phyloP scores from a whole-genome alignment of 1,140 invertebrate species.

The Charaxes varanes region DNA sequence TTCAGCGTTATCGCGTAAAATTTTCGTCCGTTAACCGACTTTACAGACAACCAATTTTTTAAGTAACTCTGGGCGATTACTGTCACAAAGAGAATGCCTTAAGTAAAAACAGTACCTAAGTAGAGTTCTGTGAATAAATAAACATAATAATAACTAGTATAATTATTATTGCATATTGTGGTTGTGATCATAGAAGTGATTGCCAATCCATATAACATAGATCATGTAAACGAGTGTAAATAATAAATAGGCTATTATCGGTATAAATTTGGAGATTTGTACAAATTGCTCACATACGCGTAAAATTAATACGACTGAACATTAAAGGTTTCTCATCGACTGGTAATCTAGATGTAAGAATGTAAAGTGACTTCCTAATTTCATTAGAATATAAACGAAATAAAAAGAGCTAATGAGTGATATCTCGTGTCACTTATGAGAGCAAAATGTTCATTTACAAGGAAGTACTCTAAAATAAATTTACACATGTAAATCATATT shows the following conservation, averaged over 20 bases:
- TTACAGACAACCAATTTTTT: no score
- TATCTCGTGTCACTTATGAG: no score
- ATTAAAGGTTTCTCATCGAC: slow-evolving; percentile 64
- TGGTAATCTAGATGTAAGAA: no score
- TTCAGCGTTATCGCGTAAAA: no score
- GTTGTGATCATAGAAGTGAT: slow-evolving; percentile 69
- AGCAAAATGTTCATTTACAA: no score
- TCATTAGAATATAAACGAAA: no score
- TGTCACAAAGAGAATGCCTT: slow-evolving; percentile 19
- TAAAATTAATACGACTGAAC: slow-evolving; percentile 69
- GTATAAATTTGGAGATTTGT: slow-evolving; percentile 68
- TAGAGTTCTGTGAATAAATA: slow-evolving; percentile 24
- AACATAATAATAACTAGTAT: slow-evolving; percentile 38
- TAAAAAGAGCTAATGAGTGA: no score
- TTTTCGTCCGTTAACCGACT: no score
- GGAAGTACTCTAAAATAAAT: no score
- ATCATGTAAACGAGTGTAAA: slow-evolving; percentile 49
- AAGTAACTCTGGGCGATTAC: no score
- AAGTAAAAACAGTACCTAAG: slow-evolving; percentile 14
- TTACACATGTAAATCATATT: no score
- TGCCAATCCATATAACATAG: slow-evolving; percentile 60
- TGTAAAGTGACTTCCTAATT: no score
- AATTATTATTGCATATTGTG: slow-evolving; percentile 61
- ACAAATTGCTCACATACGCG: slow-evolving; percentile 69
- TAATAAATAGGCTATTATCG: slow-evolving; percentile 50